These are phyloP conservation scores for Aspidoscelis tigris DNA, from an alignment of 2,113 vertebrate species.

Conservation along the genomic window DNA sequence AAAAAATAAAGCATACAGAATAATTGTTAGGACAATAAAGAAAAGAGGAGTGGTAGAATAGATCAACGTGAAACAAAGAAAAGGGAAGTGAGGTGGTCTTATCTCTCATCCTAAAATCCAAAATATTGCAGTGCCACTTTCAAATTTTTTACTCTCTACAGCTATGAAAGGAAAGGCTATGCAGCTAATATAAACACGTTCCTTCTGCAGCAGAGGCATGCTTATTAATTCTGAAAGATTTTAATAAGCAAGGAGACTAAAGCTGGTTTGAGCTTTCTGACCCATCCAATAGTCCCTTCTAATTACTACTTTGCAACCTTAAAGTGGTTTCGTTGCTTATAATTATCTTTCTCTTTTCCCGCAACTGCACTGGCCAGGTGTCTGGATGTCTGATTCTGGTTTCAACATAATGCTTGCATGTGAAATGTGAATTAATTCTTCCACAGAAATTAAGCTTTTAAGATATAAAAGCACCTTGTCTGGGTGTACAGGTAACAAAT, in stretches of 20 bases:
- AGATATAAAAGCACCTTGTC: not conserved
- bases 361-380: not conserved
- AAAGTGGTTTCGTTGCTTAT: not conserved
- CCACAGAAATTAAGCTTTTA: conserved; percentile 4
- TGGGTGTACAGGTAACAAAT: conserved; percentile 4
- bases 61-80: not conserved
- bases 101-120: too few species aligned
- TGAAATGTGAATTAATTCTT: conserved; percentile 27
- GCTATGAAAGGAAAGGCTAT: not conserved
- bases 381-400: not conserved
- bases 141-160: not conserved
- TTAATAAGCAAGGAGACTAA: conserved; percentile 37
- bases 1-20: too few species aligned
- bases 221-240: conserved; percentile 42
- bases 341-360: conserved; percentile 4
- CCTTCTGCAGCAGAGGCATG: conserved; percentile 1
- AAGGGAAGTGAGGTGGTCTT: not conserved
- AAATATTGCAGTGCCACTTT: not conserved
- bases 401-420: not conserved
- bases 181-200: conserved; percentile 19
- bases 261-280: conserved; percentile 5
- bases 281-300: not conserved
- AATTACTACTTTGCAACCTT: conserved; percentile 20
- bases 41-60: too few species aligned
- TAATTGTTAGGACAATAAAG: too few species aligned